A percentile compares a stretch with the other conserved stretches of the same genome.
phyloP scores from a whole-genome alignment of 2,888 invertebrate genomes.

The Cerceris ruficornis region DNA sequence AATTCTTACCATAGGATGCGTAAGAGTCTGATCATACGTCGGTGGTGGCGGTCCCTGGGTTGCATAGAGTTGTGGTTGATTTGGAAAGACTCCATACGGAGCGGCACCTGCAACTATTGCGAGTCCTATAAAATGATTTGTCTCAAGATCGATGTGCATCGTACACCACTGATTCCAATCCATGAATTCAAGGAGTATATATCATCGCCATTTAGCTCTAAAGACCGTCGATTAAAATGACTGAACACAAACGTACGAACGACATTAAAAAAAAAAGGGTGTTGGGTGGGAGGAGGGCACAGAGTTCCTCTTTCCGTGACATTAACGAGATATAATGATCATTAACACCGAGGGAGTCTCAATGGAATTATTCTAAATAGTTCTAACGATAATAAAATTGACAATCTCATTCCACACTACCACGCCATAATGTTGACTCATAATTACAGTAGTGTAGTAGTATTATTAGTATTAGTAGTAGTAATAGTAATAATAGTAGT shows the following conservation, averaged over 20 bases:
- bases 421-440: too few species aligned
- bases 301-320: too few species aligned
- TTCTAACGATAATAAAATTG: too few species aligned
- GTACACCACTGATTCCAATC: slow-evolving; percentile 1
- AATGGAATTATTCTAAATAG: too few species aligned
- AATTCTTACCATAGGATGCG: slow-evolving; percentile 83
- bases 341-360: too few species aligned
- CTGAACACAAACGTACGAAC: slow-evolving; percentile 11
- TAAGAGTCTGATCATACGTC: slow-evolving; percentile 88
- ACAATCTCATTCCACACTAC: too few species aligned
- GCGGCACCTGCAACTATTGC: slow-evolving; percentile 84
- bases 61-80: slow-evolving; percentile 86
- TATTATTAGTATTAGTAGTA: too few species aligned
- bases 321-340: too few species aligned
- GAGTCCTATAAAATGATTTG: slow-evolving; percentile 1
- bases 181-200: not conserved
- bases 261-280: slow-evolving; percentile 12
- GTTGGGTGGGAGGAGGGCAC: not conserved
- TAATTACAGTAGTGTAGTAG: too few species aligned
- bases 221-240: not conserved
- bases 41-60: slow-evolving; percentile 86
- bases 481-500: too few species aligned
- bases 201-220: not conserved
- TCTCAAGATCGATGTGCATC: slow-evolving; percentile 28
- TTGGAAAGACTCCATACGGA: slow-evolving; percentile 84